Percentiles rank a stretch among this genome's conserved stretches.
These are phyloP conservation scores for Lamprotornis superbus DNA, from an alignment of 2,113 vertebrate genomes.

Conservation along the genomic window DNA sequence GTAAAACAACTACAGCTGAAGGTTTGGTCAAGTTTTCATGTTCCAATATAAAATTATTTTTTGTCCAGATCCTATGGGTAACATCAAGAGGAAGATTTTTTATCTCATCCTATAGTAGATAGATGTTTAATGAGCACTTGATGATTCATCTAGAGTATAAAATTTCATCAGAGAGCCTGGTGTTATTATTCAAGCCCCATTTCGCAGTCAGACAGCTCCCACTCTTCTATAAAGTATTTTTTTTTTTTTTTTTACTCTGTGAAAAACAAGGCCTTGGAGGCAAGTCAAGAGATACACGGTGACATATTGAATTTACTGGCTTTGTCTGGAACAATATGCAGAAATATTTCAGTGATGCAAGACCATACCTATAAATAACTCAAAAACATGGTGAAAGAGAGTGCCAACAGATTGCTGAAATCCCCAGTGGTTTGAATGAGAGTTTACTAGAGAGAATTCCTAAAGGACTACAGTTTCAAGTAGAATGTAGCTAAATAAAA, in stretches of 20 bases:
- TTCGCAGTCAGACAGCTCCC: neutral
- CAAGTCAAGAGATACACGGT: conserved; percentile 2
- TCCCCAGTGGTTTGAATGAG: conserved; percentile 30
- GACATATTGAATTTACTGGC: conserved; percentile 38
- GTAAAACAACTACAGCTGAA: neutral
- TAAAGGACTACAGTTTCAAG: conserved; percentile 3
- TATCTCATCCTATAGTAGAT: neutral
- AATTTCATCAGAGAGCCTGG: neutral
- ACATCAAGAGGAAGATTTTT: conserved; percentile 20
- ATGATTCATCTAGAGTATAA: neutral
- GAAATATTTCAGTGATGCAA: conserved; percentile 44
- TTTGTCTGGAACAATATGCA: conserved; percentile 42
- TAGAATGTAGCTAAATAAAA: neutral
- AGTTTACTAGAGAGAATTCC: conserved; percentile 36
- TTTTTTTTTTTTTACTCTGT: conserved; percentile 6
- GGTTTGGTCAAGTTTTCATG: neutral
- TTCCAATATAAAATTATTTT: neutral
- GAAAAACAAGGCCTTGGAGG: conserved; percentile 51
- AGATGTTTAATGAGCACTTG: conserved; percentile 13
- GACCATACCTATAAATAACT: conserved; percentile 38
- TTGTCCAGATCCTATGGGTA: neutral
- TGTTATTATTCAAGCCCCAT: conserved; percentile 21
- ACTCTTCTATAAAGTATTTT: neutral
- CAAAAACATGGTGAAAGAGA: neutral
- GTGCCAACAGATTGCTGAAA: conserved; percentile 38